Evolutionary conservation across 2,888 invertebrate genomes (phyloP), one percentile per base, ranked within the genome.

Genomic region (Drosophila mayaguana): DNA sequence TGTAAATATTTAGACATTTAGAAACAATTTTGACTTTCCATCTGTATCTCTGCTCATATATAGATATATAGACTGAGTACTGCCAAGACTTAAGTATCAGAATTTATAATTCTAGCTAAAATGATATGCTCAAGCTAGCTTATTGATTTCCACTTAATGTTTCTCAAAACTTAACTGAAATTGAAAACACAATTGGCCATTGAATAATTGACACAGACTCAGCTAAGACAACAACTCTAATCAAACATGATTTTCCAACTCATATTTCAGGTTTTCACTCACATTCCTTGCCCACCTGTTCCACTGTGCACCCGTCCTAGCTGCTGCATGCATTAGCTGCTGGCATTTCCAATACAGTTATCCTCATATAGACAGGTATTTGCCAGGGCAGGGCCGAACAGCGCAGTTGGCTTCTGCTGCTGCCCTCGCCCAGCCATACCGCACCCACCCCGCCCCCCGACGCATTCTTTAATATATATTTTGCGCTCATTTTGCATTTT

Each of bases 401-500:
- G 25, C 38, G 18, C 57, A 25, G 34, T 32, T 28, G 20, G 45
- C 45, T 22, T 46, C 0, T 28, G 40, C 28, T 28, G 28, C 32
- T 20, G 18, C 3, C 28, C 42, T 28, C 28, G 11, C 18, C 25
- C 16, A 46, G 3, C 25, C 57, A 40, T 22, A 14, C 40, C 59
- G 55, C 57, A 54, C 67, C 54, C 45, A 6, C 32, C 57, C 48
- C 36, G 12, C 34, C 59, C 53, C 55, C 45, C 25, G n/a, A 38
- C 59, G 53, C 57, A 54, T 71, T 80, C 66, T 66, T 75, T 69
- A 69, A 75, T 77, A 77, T 71, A 68, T 73, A 75, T 75, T 72
- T 68, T 61, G 45, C 59, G 62, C 80, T 83, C 87, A 81, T 86
- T 86, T 86, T 88, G 81, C 85, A 86, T 86, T 86, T 86, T 86